Percentiles rank a stretch among this genome's conserved stretches.
These are phyloP conservation scores for Pyrrhia umbra DNA, from an alignment of 2,888 invertebrate genomes.

Conservation along the genomic window DNA sequence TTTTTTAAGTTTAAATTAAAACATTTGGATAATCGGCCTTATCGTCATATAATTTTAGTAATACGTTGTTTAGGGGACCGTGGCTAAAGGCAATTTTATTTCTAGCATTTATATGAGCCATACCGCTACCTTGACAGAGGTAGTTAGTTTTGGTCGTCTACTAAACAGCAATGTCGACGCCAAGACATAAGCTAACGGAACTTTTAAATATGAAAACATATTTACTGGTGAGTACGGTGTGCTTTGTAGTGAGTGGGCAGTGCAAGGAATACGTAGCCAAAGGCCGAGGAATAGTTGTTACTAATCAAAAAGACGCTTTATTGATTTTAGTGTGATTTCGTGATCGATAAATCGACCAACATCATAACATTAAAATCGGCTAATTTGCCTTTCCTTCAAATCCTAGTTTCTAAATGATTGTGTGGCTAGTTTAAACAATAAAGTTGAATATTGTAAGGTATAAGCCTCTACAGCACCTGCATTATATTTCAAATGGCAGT, in stretches of 20 bases:
- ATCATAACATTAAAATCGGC: no score
- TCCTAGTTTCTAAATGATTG: no score
- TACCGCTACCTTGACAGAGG: slow-evolving; percentile 3
- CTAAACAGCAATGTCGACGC: slow-evolving; percentile 20
- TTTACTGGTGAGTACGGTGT: slow-evolving; percentile 41
- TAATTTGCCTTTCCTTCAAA: no score
- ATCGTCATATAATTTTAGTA: slow-evolving; percentile 36
- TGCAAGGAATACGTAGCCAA: no score
- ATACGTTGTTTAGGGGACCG: slow-evolving; percentile 27
- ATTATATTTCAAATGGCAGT: background rate
- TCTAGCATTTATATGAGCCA: slow-evolving; percentile 34
- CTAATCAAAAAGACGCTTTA: no score
- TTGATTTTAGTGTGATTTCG: no score
- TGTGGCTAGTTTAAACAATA: no score
- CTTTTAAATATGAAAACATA: slow-evolving; percentile 44
- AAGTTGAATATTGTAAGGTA: no score
- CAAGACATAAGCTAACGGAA: slow-evolving; percentile 6
- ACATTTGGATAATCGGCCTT: slow-evolving; percentile 31
- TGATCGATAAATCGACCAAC: no score
- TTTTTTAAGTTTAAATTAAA: slow-evolving; percentile 22
- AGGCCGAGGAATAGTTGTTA: no score
- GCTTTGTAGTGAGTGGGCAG: background rate
- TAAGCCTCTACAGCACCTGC: no score
- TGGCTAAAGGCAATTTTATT: slow-evolving; percentile 44
- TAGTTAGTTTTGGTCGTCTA: slow-evolving; percentile 23